Conservation (phyloP, 2,888 invertebrate species). For the Spodoptera exigua region DNA sequence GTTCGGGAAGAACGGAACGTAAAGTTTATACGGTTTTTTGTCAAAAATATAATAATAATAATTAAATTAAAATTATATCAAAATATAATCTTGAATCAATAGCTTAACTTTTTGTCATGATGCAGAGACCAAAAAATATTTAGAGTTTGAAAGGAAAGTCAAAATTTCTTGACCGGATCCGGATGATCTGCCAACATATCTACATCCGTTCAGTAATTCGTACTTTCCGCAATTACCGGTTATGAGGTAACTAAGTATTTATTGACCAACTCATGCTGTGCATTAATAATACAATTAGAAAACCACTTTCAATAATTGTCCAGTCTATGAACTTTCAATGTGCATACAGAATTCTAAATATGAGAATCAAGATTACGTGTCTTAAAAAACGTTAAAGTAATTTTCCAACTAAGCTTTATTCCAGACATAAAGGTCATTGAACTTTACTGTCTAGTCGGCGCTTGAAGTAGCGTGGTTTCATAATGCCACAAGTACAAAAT, state of each 20-base stretch:
- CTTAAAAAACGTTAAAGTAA: not conserved
- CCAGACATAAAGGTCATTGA: conserved; percentile 29
- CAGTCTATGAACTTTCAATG: not conserved
- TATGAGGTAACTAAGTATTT: conserved; percentile 20
- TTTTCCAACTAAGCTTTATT: conserved; percentile 6
- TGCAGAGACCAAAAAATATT: no score
- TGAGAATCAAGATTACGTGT: not conserved
- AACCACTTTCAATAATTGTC: not conserved
- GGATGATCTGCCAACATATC: conserved; percentile 32
- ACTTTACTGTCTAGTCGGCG: conserved; percentile 11
- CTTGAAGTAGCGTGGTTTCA: conserved; percentile 19
- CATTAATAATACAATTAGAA: not conserved
- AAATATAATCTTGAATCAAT: not conserved
- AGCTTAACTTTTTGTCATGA: no score
- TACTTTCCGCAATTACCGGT: conserved; percentile 32
- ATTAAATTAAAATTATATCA: not conserved
- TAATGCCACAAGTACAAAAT: conserved; percentile 28
- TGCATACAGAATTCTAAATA: conserved; percentile 10
- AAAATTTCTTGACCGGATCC: conserved; percentile 35
- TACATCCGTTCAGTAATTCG: conserved; percentile 24
- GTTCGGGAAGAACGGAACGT: conserved; percentile 19
- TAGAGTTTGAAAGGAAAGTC: not conserved
- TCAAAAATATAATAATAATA: no score
- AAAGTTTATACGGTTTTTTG: conserved; percentile 2
- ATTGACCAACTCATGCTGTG: conserved; percentile 2